Evolutionary conservation across 2,888 invertebrate species (phyloP).

Genomic region (Scaptomyza parva): DNA sequence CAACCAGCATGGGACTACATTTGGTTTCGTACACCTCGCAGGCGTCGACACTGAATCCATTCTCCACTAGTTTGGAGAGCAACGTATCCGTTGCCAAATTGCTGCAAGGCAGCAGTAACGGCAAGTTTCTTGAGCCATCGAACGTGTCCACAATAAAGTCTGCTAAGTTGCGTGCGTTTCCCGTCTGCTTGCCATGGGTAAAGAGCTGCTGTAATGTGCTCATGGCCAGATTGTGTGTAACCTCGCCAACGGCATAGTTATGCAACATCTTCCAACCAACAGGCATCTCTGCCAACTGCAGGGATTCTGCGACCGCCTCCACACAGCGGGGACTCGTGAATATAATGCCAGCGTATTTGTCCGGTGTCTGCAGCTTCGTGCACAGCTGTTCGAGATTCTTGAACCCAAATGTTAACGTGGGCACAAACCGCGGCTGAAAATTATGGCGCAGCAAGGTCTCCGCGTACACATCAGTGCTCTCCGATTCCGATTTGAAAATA

Average conservation of each 20-base stretch:
- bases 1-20: conserved; percentile 85
- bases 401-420: conserved; percentile 86
- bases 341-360: conserved; percentile 86
- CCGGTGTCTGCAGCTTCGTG: conserved; percentile 84
- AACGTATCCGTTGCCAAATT: conserved; percentile 86
- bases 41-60: conserved; percentile 85
- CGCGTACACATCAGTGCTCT: conserved; percentile 85
- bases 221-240: conserved; percentile 85
- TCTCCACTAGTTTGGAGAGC: conserved; percentile 84
- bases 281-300: conserved; percentile 83
- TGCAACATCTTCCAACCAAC: conserved; percentile 85
- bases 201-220: conserved; percentile 85
- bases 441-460: conserved; percentile 84
- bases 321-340: conserved; percentile 87
- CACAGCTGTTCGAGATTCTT: conserved; percentile 85
- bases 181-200: conserved; percentile 86
- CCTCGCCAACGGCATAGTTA: conserved; percentile 86
- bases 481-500: conserved; percentile 84
- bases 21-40: conserved; percentile 86
- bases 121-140: conserved; percentile 84
- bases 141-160: conserved; percentile 85
- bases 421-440: conserved; percentile 85
- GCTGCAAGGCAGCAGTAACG: conserved; percentile 87
- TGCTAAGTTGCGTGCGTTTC: conserved; percentile 86
- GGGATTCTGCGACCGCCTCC: conserved; percentile 85